Evolutionary conservation across 2,797 vertebrate species (phyloP).

Genomic region (Anabas testudineus): DNA sequence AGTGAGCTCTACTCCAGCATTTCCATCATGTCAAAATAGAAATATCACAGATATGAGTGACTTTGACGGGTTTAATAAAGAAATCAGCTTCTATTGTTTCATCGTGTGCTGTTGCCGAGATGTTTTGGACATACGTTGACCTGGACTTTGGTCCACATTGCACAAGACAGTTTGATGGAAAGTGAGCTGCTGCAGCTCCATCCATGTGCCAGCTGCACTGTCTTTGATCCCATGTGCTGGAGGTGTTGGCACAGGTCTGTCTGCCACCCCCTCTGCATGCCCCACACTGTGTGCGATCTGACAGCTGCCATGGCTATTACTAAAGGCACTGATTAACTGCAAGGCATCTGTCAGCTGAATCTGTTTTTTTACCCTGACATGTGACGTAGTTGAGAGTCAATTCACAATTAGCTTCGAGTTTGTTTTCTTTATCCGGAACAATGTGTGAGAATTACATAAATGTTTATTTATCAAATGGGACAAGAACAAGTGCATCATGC

Average conservation of each 20-base stretch:
- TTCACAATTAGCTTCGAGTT: slow-evolving; percentile 30
- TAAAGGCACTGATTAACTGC: slow-evolving; percentile 50
- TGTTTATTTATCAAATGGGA: slow-evolving; percentile 3
- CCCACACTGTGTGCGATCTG: slow-evolving; percentile 57
- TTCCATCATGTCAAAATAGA: slow-evolving; percentile 4
- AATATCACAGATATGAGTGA: slow-evolving; percentile 6
- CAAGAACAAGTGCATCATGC: slow-evolving; percentile 19
- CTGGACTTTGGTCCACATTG: slow-evolving; percentile 2
- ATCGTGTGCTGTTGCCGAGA: not conserved
- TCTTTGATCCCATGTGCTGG: slow-evolving; percentile 78
- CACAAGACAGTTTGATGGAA: slow-evolving; percentile 23
- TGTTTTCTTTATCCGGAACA: slow-evolving; percentile 26
- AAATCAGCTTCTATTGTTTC: slow-evolving; percentile 11
- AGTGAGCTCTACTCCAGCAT: slow-evolving; percentile 10
- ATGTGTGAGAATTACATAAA: slow-evolving; percentile 20
- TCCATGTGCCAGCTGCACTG: slow-evolving; percentile 58
- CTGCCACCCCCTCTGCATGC: slow-evolving; percentile 72
- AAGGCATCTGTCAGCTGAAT: slow-evolving; percentile 39
- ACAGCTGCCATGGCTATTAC: slow-evolving; percentile 42
- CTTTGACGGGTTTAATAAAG: slow-evolving; percentile 30
- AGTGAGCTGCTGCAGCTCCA: slow-evolving; percentile 38
- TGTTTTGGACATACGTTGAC: slow-evolving; percentile 14
- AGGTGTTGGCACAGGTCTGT: slow-evolving; percentile 71
- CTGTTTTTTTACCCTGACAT: slow-evolving; percentile 13
- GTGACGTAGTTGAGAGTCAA: slow-evolving; percentile 16